A percentile compares a stretch with the other conserved stretches of the same genome.
These are phyloP conservation scores for Oryzias javanicus DNA, from an alignment of 2,113 vertebrate genomes.

Conservation along the genomic window DNA sequence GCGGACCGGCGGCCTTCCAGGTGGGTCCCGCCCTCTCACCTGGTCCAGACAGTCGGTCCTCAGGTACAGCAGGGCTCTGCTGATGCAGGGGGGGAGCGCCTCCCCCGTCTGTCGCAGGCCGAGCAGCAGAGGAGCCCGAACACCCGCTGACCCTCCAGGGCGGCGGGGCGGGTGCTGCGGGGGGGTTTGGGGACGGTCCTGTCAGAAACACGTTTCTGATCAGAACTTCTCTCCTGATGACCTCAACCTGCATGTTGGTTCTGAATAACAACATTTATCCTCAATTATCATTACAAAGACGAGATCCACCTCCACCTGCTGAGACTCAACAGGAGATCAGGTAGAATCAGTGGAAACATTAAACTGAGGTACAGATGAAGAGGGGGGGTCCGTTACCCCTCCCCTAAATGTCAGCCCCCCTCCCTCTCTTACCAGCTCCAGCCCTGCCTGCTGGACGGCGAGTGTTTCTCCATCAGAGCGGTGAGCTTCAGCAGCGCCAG, in stretches of 20 bases:
- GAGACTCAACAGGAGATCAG: too few species aligned
- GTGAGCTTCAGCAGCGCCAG: constrained; percentile 84
- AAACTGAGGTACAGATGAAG: too few species aligned
- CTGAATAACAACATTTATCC: too few species aligned
- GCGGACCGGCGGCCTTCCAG: too few species aligned
- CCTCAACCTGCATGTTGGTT: too few species aligned
- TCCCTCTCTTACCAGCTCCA: constrained; percentile 85
- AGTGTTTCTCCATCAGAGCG: constrained; percentile 86
- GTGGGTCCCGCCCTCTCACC: constrained; percentile 33
- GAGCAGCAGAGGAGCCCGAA: constrained; percentile 84
- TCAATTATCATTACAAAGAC: too few species aligned
- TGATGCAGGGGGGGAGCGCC: constrained; percentile 81
- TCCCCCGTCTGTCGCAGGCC: constrained; percentile 79
- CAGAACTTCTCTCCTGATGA: too few species aligned
- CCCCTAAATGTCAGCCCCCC: not conserved
- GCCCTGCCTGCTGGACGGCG: constrained; percentile 85
- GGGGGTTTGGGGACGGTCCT: constrained; percentile 85
- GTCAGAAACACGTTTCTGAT: too few species aligned
- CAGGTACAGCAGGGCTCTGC: constrained; percentile 83
- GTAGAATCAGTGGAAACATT: too few species aligned
- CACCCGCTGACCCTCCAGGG: constrained; percentile 81
- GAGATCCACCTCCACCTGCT: too few species aligned
- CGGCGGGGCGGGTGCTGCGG: constrained; percentile 75
- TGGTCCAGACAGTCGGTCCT: constrained; percentile 83
- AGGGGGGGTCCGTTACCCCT: too few species aligned